These are phyloP conservation scores for Actinostola sp. DNA, from an alignment of 92 coral and sea anemone species.

Conservation along the genomic window DNA sequence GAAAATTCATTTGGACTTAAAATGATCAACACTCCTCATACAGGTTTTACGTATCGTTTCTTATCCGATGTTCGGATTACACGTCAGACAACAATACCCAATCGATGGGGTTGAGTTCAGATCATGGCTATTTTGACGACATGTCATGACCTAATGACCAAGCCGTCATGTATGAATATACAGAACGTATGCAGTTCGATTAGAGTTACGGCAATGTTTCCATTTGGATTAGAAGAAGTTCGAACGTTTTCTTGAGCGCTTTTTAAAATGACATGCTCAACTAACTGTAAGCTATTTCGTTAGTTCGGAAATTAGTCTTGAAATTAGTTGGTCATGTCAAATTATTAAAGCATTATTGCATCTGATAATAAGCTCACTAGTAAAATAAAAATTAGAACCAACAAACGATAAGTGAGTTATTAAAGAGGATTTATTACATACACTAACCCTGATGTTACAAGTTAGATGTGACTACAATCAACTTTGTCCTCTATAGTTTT, in stretches of 20 bases:
- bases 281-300: background rate
- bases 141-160: constrained; percentile 1
- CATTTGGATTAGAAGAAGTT: too few relatives aligned
- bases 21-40: too few relatives aligned
- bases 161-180: too few relatives aligned
- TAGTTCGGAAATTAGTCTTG: background rate
- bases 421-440: constrained; percentile 39
- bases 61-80: too few relatives aligned
- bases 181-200: too few relatives aligned
- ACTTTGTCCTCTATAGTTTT: constrained; percentile 28
- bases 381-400: constrained; percentile 9
- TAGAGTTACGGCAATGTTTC: too few relatives aligned
- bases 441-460: constrained; percentile 38
- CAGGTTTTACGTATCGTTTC: too few relatives aligned
- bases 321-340: background rate
- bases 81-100: background rate
- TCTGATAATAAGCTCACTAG: too few relatives aligned
- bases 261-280: background rate
- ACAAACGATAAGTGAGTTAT: background rate
- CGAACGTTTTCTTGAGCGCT: too few relatives aligned
- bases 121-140: background rate
- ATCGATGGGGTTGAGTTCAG: background rate
- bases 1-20: too few relatives aligned
- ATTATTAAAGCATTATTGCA: background rate
- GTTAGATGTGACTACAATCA: constrained; percentile 33